phyloP scores from a whole-genome alignment of 2,888 invertebrate species.

The Rhingia campestris region DNA sequence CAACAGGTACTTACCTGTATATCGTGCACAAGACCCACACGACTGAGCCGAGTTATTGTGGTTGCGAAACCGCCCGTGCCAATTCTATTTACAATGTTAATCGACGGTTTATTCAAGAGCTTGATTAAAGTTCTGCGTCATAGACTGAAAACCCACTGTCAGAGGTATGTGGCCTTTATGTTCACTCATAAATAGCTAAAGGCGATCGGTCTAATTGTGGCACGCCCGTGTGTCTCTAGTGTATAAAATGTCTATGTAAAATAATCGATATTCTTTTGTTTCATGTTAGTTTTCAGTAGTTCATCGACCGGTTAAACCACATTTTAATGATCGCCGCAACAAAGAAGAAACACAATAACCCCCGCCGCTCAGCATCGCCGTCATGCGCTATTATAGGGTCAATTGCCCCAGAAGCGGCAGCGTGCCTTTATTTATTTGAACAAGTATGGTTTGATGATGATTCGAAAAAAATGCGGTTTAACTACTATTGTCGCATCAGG shows the following conservation, averaged over 20 bases:
- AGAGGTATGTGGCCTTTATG: conserved; percentile 9
- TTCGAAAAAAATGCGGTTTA: conserved; percentile 14
- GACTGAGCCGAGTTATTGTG: neutral
- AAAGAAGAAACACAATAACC: conserved; percentile 9
- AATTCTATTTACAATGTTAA: conserved; percentile 26
- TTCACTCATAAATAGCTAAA: conserved; percentile 4
- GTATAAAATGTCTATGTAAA: neutral
- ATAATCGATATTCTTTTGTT: conserved; percentile 39
- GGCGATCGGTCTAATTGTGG: conserved; percentile 31
- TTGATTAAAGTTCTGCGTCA: conserved; percentile 1
- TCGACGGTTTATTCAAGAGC: neutral
- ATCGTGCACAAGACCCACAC: conserved; percentile 15
- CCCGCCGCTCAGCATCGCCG: neutral
- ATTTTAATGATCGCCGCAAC: conserved; percentile 30
- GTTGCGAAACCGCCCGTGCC: conserved; percentile 7
- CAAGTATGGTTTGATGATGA: conserved; percentile 18
- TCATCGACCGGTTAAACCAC: conserved; percentile 45
- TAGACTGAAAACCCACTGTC: conserved; percentile 28
- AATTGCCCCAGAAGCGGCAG: conserved; percentile 29
- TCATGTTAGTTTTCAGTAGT: conserved; percentile 27
- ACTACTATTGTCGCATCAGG: neutral
- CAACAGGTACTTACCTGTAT: neutral
- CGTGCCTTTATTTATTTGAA: neutral
- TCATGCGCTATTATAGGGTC: conserved; percentile 29
- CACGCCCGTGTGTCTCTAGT: conserved; percentile 28